phyloP scores from a whole-genome alignment of 1,140 invertebrate species.

The Palaemon carinicauda region DNA sequence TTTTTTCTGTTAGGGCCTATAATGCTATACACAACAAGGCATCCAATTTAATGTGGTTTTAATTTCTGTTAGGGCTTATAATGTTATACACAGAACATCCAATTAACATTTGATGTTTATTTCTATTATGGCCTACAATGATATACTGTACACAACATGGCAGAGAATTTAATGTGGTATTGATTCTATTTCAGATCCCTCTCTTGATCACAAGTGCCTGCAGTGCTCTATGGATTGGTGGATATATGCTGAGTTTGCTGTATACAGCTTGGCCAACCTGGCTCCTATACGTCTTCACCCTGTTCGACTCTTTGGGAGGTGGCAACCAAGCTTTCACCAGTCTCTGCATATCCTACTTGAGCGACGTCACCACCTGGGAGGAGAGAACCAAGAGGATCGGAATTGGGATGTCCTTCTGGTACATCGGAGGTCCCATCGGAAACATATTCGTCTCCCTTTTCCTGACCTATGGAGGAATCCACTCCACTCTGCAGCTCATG shows the following conservation, averaged over 20 bases:
- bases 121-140: no score
- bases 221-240: conserved; percentile 4
- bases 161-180: no score
- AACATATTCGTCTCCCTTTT: conserved; percentile 17
- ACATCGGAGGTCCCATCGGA: conserved; percentile 45
- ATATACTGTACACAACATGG: no score
- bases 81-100: no score
- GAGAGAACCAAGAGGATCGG: conserved; percentile 18
- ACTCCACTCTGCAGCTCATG: conserved; percentile 21
- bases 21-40: no score
- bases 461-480: not conserved
- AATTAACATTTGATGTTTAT: no score
- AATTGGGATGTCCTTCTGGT: conserved; percentile 46
- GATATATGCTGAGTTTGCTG: conserved; percentile 22
- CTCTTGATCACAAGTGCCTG: not conserved
- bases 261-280: conserved; percentile 10
- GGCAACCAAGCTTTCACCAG: conserved; percentile 31
- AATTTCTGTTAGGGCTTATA: no score
- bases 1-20: no score
- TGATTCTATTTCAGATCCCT: conserved; percentile 9
- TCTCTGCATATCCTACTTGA: conserved; percentile 13
- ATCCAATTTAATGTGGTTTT: no score
- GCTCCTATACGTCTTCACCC: conserved; percentile 28
- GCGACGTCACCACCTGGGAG: conserved; percentile 33
- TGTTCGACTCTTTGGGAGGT: conserved; percentile 38